Percentiles rank a stretch among this genome's conserved stretches.
These are phyloP conservation scores for Adineta ricciae DNA, from an alignment of 2,888 invertebrate species.

Conservation along the genomic window DNA sequence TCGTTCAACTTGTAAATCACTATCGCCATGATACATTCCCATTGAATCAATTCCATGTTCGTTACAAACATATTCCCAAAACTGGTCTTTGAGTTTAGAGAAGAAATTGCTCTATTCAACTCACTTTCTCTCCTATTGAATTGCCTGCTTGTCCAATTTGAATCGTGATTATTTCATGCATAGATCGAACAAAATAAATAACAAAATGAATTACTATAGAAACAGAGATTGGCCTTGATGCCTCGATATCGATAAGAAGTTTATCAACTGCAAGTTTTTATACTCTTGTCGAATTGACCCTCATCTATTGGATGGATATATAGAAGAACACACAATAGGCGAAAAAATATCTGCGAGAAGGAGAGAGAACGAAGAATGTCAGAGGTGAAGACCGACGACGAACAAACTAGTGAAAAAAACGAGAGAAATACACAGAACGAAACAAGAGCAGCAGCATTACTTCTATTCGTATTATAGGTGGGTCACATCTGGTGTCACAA, in stretches of 20 bases:
- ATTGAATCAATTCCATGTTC: background rate
- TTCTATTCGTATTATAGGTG: background rate
- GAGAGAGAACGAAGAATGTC: background rate
- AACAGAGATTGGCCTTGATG: background rate
- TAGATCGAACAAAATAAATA: background rate
- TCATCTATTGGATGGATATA: background rate
- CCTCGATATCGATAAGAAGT: background rate
- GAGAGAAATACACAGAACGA: background rate
- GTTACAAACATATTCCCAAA: background rate
- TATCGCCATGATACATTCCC: background rate
- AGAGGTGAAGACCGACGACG: background rate
- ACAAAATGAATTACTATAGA: background rate
- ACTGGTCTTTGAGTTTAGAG: too few species aligned
- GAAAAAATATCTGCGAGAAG: background rate
- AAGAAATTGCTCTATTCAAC: background rate
- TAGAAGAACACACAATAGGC: background rate
- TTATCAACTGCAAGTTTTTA: background rate
- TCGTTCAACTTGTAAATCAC: slow-evolving; percentile 13
- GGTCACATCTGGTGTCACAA: background rate
- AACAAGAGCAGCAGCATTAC: background rate
- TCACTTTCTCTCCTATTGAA: background rate
- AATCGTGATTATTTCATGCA: background rate
- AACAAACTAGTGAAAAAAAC: background rate
- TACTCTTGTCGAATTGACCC: background rate
- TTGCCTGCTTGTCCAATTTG: background rate